Evolutionary conservation across 2,797 vertebrate species (phyloP), one percentile per base, ranked within the genome.

Genomic region (Muscicapa striata): DNA sequence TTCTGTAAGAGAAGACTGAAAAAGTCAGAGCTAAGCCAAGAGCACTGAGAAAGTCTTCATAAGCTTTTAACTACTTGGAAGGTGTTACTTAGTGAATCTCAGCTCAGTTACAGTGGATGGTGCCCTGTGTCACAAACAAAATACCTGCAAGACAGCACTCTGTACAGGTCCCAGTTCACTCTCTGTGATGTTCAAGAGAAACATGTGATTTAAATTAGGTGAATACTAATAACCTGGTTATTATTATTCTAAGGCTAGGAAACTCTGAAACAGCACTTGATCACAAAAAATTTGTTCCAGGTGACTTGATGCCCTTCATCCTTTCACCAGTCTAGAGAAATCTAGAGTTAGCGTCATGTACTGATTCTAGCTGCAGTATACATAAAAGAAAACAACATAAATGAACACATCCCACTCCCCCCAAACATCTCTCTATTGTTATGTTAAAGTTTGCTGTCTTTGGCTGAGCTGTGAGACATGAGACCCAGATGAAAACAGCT

Each of bases 401-500:
- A 46, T 0, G 1, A 75, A 18, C 2, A 11, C 36, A 7, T 21
- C 10, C 26, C 10, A 17, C 29, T 17, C 7, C 14, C 10, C 8
- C 2, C 15, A 26, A 36, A 58, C 7, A 22, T 3, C 6, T 61
- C 54, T 27, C 21, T 63, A 4, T 59, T 70, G 5, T 55, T 61
- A 41, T 23, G 6, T 23, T 58, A 16, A 64, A 74, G 38, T 43
- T 11, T 51, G 5, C 26, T 75, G 43, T 49, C 40, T 48, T 66
- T 86, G 41, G 21, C 34, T 70, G 49, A 83, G 52, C 43, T 83
- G 15, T 55, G 41, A 81, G 59, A 75, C 24, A 48, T 38, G 46
- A 78, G 66, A 72, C 40, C 11, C 54, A 80, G 84, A 91, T 6
- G 4, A 64, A 66, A 88, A 70, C 51, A 55, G 46, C 58, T 55